Evolutionary conservation across 2,797 vertebrate genomes (phyloP), one percentile per base, ranked within the genome.

Genomic region (Acomys russatus): DNA sequence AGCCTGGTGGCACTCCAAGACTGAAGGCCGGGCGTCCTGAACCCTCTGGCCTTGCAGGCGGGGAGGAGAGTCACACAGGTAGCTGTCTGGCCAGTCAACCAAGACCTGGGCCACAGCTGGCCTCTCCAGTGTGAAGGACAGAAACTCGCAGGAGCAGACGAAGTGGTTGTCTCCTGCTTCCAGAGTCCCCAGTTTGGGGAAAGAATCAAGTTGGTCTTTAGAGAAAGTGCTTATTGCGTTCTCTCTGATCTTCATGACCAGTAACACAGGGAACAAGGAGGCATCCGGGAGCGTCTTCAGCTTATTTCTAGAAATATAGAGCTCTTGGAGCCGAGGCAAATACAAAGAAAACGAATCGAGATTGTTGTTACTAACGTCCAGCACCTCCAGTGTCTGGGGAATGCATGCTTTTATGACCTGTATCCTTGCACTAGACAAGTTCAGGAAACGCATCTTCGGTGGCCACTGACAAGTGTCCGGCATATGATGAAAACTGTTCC

Each of bases 71-170:
- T 99, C 98, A 15, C 99, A 99, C 63, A 98, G 2, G 68, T 99
- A 99, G 66, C 33, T 54, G 1, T 97, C 96, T 0, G 97, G 98
- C 98, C 98, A 98, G 23, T 98, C 98, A 2, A 63, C 79, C 80
- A 99, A 97, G 61, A 98, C 85, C 2, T 91, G 64, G 4, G 68
- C 61, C 63, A 97, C 56, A 1, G 86, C 7, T 0, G 95, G 83
- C 23, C 97, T 61, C 0, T 94, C 91, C 0, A 97, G 96, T 25
- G 97, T 82, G 91, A 99, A 99, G 8, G 98, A 93, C 3, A 99
- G 89, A 98, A 99, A 99, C 17, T 99, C 98, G 33, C 99, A 99
- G 59, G 99, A 99, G 92, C 99, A 99, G 28, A 99, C 96, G 92
- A 99, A 99, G 90, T 97, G 98, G 97, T 99, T 99, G 59, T 95